These are phyloP conservation scores for Hormaphis cornu DNA, from an alignment of 1,140 invertebrate species.

Conservation along the genomic window DNA sequence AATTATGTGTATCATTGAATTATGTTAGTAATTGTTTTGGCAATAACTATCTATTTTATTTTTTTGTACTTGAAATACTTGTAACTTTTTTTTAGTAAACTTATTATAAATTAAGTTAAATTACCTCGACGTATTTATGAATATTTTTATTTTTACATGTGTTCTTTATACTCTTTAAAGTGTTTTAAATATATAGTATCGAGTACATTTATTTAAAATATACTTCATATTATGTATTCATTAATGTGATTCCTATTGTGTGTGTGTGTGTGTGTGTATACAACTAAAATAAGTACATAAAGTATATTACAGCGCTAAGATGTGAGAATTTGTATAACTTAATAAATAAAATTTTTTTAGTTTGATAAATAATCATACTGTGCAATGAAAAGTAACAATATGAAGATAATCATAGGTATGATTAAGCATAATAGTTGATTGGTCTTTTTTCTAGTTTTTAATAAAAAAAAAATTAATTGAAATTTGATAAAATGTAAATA, in stretches of 20 bases:
- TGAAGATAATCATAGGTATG: no score
- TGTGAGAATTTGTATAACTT: neutral
- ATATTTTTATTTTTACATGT: neutral
- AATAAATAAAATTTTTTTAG: no score
- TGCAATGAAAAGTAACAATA: no score
- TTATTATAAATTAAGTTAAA: neutral
- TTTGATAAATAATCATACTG: no score
- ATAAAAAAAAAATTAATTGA: no score
- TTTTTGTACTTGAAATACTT: neutral
- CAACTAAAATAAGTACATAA: slow-evolving; percentile 1
- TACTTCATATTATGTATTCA: slow-evolving; percentile 5
- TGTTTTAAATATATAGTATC: slow-evolving; percentile 1
- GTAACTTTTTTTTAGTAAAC: neutral
- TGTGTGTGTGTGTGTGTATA: no score
- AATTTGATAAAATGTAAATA: no score
- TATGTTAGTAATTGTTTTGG: no score
- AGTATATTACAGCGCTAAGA: neutral
- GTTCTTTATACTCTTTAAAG: neutral
- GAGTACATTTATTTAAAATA: slow-evolving; percentile 3
- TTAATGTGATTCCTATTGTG: slow-evolving; percentile 4
- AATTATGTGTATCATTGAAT: no score
- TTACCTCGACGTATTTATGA: no score
- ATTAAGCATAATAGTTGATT: no score
- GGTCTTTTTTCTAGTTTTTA: no score
- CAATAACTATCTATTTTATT: neutral